Evolutionary conservation across 2,888 invertebrate species (phyloP).

Genomic region (Oscheius onirici): DNA sequence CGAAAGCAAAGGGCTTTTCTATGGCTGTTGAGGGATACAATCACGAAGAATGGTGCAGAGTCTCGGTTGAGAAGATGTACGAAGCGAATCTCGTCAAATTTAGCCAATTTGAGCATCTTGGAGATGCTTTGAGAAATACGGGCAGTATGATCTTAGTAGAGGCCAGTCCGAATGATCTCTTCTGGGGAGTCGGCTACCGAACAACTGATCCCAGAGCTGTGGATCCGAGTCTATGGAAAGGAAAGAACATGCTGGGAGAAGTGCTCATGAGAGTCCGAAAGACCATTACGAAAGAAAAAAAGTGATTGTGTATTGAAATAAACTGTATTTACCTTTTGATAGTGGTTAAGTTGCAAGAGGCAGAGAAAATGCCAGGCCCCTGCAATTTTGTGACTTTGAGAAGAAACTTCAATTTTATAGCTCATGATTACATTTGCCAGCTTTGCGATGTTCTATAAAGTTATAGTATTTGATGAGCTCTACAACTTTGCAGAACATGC

Average conservation of each 20-base stretch:
- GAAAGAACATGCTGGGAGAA: constrained; percentile 1
- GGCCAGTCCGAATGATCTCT: neutral
- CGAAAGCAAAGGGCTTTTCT: neutral
- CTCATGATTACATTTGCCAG: no score
- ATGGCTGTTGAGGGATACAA: neutral
- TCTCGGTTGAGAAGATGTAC: neutral
- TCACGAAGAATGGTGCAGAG: neutral
- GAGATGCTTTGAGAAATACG: neutral
- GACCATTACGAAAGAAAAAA: no score
- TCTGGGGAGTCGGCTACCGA: constrained; percentile 3
- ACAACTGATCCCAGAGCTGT: neutral
- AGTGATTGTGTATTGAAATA: no score
- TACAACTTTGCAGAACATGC: no score
- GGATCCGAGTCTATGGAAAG: constrained; percentile 6
- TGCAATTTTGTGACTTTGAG: no score
- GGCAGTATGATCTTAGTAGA: neutral
- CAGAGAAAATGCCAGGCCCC: no score
- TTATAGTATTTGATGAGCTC: no score
- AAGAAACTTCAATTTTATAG: no score
- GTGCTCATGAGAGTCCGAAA: constrained; percentile 2
- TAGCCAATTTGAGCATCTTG: neutral
- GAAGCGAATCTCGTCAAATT: neutral
- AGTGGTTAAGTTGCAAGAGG: no score
- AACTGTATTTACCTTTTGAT: no score
- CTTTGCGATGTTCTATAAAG: no score